phyloP scores from a whole-genome alignment of 2,888 invertebrate species.

The Pyrgus malvae region DNA sequence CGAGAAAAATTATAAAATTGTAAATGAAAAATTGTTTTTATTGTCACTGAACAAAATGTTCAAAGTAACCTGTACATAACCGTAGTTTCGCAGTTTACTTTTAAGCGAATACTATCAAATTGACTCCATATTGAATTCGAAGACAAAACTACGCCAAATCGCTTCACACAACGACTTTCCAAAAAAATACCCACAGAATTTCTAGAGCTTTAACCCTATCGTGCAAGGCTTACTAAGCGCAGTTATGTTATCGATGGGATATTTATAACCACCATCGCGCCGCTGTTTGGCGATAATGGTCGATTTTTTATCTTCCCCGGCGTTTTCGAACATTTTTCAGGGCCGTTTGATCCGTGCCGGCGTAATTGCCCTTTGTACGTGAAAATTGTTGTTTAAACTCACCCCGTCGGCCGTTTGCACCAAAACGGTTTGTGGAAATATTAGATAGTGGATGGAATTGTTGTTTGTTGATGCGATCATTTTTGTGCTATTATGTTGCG shows the following conservation, averaged over 20 bases:
- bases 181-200: neutral
- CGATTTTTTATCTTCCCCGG: conserved; percentile 38
- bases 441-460: conserved; percentile 20
- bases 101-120: too few species aligned
- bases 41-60: too few species aligned
- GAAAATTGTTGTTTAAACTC: conserved; percentile 40
- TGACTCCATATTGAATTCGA: too few species aligned
- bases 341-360: conserved; percentile 41
- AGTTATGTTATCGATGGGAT: conserved; percentile 6
- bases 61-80: too few species aligned
- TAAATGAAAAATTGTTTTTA: too few species aligned
- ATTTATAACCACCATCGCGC: conserved; percentile 13
- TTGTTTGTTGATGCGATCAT: conserved; percentile 9
- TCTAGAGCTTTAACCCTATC: neutral
- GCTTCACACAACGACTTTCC: neutral
- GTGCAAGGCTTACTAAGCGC: neutral
- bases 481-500: neutral
- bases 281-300: conserved; percentile 31
- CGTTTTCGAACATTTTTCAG: conserved; percentile 40
- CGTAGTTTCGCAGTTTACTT: too few species aligned
- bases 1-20: too few species aligned
- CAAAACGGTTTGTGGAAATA: conserved; percentile 30
- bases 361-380: conserved; percentile 48
- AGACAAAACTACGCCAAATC: too few species aligned
- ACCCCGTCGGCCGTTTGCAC: conserved; percentile 38